Base-by-base conservation (phyloP, 2,888 invertebrate species). In the Mimachlamys varia region DNA sequence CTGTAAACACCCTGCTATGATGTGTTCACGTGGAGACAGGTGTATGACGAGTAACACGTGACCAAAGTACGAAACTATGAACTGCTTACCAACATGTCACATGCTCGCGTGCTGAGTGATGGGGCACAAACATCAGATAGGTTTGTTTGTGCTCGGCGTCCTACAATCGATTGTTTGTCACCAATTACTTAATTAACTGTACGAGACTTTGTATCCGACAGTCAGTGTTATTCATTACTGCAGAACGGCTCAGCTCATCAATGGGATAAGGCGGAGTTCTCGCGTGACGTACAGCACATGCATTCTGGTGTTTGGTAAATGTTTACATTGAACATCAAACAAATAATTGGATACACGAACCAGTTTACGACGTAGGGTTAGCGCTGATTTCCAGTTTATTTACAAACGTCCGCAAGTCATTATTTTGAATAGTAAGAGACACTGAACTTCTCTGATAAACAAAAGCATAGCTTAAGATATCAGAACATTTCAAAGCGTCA, bases 101-200 rank as follows among this genome's bases (percentile, higher is more conserved):
- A 27, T 76, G 27, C 76, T 76, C 33, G 76, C 76, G 76, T 76
- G 76, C 76, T 33, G 27, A 76, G 76, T 76, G 76, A 76, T 76
- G 76, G 76, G 33, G 33, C 27, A 76, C 27, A 76, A 27, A 53
- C 12, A 76, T 76, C 76, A 76, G 27, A 33, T 76, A 33, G 27
- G 27, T 27, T 27, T 33, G 27, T 76, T 27, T 76, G 76, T 76
- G 62, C 62, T n/a, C 22, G 22, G 62, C 62, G 17, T 33, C 12
- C 76, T 76, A 27, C 76, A 76, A 76, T 76, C 76, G 76, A 76
- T 76, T 1, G 5, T 27, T 76, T 76, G 76, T 33, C 76, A 76
- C 76, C 76, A 76, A 76, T 76, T 76, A 76, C 76, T 76, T 27
- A 76, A 76, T 76, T 76, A 76, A 76, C 76, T 76, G 33, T 33